phyloP scores from a whole-genome alignment of 2,113 vertebrate species.

The Petaurus breviceps region DNA sequence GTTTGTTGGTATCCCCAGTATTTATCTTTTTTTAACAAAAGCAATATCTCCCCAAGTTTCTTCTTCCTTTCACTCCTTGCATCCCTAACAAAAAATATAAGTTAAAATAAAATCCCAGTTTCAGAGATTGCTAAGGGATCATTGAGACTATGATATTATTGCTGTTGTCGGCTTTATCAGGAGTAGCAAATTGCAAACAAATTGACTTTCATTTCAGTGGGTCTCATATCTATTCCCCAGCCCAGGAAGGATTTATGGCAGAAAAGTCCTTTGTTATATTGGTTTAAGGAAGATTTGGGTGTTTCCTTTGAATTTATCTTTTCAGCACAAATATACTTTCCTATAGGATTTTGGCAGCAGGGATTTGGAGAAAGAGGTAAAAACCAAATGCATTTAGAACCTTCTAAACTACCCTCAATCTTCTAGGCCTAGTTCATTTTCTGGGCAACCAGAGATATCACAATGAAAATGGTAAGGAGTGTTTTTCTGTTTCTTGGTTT shows the following conservation, averaged over 20 bases:
- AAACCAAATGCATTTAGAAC: not conserved
- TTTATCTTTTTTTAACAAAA: not conserved
- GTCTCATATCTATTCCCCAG: not conserved
- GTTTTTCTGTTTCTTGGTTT: not conserved
- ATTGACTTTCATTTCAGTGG: not conserved
- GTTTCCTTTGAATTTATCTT: not conserved
- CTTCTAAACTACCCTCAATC: not conserved
- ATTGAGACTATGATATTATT: not conserved
- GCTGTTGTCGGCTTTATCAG: not conserved
- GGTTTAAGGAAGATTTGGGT: not conserved
- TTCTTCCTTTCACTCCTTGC: not conserved
- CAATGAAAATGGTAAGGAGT: not conserved
- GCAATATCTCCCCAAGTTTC: not conserved
- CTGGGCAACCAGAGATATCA: not conserved
- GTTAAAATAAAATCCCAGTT: not conserved
- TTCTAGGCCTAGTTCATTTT: not conserved
- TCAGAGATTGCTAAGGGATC: not conserved
- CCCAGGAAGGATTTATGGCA: not conserved
- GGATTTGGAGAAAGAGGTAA: not conserved
- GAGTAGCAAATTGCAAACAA: not conserved
- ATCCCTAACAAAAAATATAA: not conserved
- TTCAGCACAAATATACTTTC: not conserved
- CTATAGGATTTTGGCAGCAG: not conserved
- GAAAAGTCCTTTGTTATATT: not conserved
- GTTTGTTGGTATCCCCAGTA: not conserved